phyloP scores from a whole-genome alignment of 2,888 invertebrate genomes.

The Meghimatium bilineatum region DNA sequence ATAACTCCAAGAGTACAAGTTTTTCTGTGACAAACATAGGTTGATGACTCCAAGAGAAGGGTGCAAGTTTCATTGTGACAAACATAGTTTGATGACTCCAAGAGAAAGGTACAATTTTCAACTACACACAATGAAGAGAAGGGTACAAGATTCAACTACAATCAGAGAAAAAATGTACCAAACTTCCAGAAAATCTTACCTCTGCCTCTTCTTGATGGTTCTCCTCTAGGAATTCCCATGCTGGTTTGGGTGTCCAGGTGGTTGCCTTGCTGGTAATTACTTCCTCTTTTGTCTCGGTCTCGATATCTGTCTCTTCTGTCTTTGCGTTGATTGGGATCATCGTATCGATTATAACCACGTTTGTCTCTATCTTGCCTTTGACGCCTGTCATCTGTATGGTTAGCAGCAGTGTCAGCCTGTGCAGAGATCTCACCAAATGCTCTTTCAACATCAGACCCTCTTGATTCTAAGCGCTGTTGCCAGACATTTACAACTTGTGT shows the following conservation, averaged over 20 bases:
- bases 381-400: conserved; percentile 41
- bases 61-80: too few relatives aligned
- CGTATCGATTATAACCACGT: conserved; percentile 46
- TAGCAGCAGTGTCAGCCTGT: conserved; percentile 35
- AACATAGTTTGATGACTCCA: too few relatives aligned
- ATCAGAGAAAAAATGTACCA: too few relatives aligned
- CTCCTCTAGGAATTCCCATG: conserved; percentile 88
- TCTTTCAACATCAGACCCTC: conserved; percentile 18
- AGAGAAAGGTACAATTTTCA: too few relatives aligned
- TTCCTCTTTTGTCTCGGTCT: conserved; percentile 50
- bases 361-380: conserved; percentile 36
- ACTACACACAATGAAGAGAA: too few relatives aligned
- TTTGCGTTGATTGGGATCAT: conserved; percentile 44
- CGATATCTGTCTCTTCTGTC: conserved; percentile 47
- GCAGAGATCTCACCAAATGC: conserved; percentile 7
- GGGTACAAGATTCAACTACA: too few relatives aligned
- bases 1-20: too few relatives aligned
- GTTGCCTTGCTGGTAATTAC: conserved; percentile 41
- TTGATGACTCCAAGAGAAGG: too few relatives aligned
- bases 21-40: too few relatives aligned
- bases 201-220: conserved; percentile 90
- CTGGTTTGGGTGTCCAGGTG: conserved; percentile 46
- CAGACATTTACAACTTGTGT: conserved; percentile 14
- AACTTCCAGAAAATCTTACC: conserved; percentile 57
- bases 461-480: conserved; percentile 33